Conservation (phyloP, 2,797 vertebrate species). For the Myripristis jacobus region DNA sequence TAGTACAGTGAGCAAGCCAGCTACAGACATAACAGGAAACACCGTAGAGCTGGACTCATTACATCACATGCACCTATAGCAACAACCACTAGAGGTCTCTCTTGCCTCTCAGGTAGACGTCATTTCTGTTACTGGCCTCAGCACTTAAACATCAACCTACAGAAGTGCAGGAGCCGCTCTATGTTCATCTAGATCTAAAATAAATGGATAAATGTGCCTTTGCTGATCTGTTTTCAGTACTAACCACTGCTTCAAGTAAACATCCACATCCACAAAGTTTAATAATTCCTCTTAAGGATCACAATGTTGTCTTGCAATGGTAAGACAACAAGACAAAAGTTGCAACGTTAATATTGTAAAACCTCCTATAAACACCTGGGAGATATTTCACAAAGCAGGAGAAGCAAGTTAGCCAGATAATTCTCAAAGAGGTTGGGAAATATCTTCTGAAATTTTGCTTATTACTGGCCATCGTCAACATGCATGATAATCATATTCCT, state of each 20-base stretch:
- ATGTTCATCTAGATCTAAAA: background rate
- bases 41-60: background rate
- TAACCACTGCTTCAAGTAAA: background rate
- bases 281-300: no score
- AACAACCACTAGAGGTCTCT: slow-evolving; percentile 42
- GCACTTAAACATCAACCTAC: background rate
- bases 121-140: background rate
- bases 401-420: no score
- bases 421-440: no score
- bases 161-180: background rate
- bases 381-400: no score
- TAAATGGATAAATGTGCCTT: background rate
- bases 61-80: slow-evolving; percentile 4
- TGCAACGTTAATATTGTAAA: background rate
- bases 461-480: no score
- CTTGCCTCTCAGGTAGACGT: background rate
- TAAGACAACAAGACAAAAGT: no score
- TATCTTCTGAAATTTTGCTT: no score
- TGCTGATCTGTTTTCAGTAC: background rate
- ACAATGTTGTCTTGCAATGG: no score
- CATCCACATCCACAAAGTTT: no score
- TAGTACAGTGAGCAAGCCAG: slow-evolving; percentile 72
- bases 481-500: no score
- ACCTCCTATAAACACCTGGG: background rate
- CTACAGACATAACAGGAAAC: slow-evolving; percentile 5